These are phyloP conservation scores for Dromas ardeola DNA, from an alignment of 2,113 vertebrate genomes.

Conservation along the genomic window DNA sequence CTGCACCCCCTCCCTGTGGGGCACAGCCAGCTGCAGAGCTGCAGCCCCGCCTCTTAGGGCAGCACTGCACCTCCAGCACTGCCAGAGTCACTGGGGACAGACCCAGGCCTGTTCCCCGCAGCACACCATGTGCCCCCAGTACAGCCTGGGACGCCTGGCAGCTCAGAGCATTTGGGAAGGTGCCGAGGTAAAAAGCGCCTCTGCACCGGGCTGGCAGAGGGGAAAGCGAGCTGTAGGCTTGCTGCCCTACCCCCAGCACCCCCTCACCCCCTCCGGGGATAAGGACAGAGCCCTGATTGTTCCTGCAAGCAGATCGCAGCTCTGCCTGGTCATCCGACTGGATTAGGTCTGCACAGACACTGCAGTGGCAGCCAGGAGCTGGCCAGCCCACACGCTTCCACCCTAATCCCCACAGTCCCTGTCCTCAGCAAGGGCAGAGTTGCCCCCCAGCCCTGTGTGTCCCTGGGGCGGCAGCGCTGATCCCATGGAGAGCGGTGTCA, in stretches of 20 bases:
- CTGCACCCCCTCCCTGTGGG: background rate
- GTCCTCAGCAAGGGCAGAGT: slow-evolving; percentile 7
- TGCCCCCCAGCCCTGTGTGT: fast-evolving
- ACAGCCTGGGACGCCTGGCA: background rate
- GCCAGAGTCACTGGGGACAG: background rate
- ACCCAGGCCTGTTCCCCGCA: fast-evolving
- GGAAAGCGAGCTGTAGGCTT: background rate
- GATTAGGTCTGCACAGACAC: background rate
- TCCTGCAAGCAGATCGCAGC: fast-evolving
- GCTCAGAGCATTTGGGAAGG: background rate
- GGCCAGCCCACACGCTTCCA: background rate
- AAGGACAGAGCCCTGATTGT: background rate
- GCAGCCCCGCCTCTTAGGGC: background rate
- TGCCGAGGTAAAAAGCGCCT: background rate
- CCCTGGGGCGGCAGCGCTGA: fast-evolving
- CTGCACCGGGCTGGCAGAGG: background rate
- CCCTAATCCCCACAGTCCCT: background rate
- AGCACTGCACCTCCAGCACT: background rate
- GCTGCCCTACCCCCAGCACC: background rate
- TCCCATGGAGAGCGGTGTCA: background rate
- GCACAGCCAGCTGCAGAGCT: background rate
- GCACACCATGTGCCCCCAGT: fast-evolving
- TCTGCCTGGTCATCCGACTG: background rate
- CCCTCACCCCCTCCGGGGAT: background rate
- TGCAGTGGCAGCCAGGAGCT: background rate